These are phyloP conservation scores for human DNA, from an alignment of 2,113 vertebrate genomes.

Conservation along the genomic window GRCh38 chr5:76456501-76457000, in stretches of 20 bases:
- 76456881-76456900: no score
- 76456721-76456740: neutral
- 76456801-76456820: no score
- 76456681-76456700: neutral
- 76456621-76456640: neutral
- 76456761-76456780: neutral
- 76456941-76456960: no score
- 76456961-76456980: neutral
- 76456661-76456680: neutral
- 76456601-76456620: neutral
- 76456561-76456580: neutral
- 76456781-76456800: constrained; percentile 25
- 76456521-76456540: no score
- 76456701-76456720: neutral
- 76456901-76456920: no score
- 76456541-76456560: neutral
- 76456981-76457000: no score
- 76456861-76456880: no score
- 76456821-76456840: no score
- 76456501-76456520: neutral
- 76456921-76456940: no score
- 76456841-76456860: no score
- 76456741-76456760: constrained; percentile 30
- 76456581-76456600: neutral
- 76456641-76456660: neutral